Evolutionary conservation across 2,797 vertebrate species (phyloP), one percentile per base, ranked within the genome.

Genomic region (Protosalanx chinensis): DNA sequence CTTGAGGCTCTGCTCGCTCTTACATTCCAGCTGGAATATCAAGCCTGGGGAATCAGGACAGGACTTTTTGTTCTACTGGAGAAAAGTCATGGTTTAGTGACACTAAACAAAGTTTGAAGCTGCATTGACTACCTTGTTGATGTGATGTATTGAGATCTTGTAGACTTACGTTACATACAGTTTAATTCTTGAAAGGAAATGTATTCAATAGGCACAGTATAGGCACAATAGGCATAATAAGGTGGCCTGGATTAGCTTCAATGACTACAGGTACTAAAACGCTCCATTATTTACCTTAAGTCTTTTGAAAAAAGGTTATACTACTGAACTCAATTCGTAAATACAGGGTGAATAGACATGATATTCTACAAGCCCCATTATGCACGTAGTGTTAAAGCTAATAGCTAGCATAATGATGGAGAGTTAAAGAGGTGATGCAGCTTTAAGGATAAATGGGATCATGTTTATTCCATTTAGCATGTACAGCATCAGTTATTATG

Each of bases 381-480:
- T 74, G 73, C 85, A 83, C 78, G 83, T 79, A 80, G 84, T 72
- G 79, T 79, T 77, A 71, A 75, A 63, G 76, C 82, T 83, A 71
- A 67, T 70, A 66, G 79, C 76, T 76, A 82, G 84, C 81, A 83
- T 64, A 68, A 74, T 75, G 75, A 79, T 35, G 1, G 27, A 63
- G 75, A 65, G 81, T 66, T 68, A 72, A 82, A 75, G 78, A 78
- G 81, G 81, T 85, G 85, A 86, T 79, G 79, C 79, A 82, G 82
- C 81, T 79, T 66, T 74, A 72, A 72, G 81, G 83, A 81, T 81
- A 62, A 83, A 56, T 82, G 76, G 78, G 79, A 82, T 86, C 75
- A 79, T 82, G 70, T 78, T 86, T 72, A 85, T 82, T 82, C 79
- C 73, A 76, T 81, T 80, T 65, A 76, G 70, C 59, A 49, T 76